These are phyloP conservation scores for Triplophysa tibetana DNA, from an alignment of 2,113 vertebrate genomes.

Conservation along the genomic window DNA sequence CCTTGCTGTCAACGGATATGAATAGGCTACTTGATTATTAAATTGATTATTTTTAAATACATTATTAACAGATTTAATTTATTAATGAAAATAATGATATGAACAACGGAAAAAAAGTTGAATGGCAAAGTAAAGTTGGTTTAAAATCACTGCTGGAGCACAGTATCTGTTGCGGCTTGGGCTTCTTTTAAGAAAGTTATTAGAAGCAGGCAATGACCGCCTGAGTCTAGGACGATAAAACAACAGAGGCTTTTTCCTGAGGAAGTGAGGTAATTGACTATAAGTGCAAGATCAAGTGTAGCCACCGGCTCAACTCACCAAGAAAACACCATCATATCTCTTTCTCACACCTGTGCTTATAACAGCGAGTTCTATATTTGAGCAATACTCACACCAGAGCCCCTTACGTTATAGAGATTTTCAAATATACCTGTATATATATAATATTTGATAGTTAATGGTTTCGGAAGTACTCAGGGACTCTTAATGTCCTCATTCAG, in stretches of 20 bases:
- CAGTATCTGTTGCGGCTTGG: constrained; percentile 42
- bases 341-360: constrained; percentile 27
- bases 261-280: constrained; percentile 59
- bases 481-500: too few species aligned
- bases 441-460: too few species aligned
- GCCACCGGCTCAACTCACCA: constrained; percentile 46
- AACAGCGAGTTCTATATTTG: constrained; percentile 19
- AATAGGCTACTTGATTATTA: neutral
- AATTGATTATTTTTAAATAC: constrained; percentile 4
- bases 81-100: neutral
- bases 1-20: neutral
- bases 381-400: neutral
- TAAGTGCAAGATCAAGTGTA: constrained; percentile 55
- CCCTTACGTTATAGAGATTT: too few species aligned
- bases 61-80: neutral
- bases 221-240: constrained; percentile 47
- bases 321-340: constrained; percentile 36
- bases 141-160: constrained; percentile 51
- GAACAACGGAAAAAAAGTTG: neutral
- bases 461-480: too few species aligned
- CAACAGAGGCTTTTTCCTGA: constrained; percentile 49
- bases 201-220: constrained; percentile 53
- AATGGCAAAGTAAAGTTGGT: constrained; percentile 30
- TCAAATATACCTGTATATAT: too few species aligned
- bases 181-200: constrained; percentile 55